These are phyloP conservation scores for Dolichopus griseipennis DNA, from an alignment of 2,888 invertebrate species.

Conservation along the genomic window DNA sequence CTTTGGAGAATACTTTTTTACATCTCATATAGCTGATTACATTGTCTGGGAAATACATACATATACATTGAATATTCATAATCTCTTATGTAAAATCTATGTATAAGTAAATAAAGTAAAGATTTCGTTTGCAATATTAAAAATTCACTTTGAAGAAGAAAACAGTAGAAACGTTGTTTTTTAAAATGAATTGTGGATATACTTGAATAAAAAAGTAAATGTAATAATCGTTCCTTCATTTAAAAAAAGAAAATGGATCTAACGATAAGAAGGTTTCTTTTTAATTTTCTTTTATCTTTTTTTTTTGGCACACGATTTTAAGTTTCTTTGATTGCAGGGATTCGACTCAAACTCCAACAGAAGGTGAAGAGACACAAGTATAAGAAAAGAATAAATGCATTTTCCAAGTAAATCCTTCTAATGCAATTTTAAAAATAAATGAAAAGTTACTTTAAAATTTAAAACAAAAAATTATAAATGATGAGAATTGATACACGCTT, in stretches of 20 bases:
- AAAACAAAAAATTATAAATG: slow-evolving; percentile 4
- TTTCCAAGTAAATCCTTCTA: not conserved
- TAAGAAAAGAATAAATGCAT: not conserved
- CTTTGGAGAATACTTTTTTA: too few relatives aligned
- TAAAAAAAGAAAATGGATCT: not conserved
- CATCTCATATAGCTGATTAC: too few relatives aligned
- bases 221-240: not conserved
- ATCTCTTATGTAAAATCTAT: too few relatives aligned
- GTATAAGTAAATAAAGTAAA: too few relatives aligned
- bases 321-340: not conserved
- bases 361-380: not conserved
- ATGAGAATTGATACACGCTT: not conserved
- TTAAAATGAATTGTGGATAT: not conserved
- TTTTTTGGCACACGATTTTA: not conserved
- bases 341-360: not conserved
- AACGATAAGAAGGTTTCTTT: not conserved
- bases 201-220: not conserved
- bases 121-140: too few relatives aligned
- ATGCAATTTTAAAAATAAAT: not conserved
- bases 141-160: too few relatives aligned
- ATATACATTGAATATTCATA: too few relatives aligned
- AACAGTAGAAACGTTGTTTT: too few relatives aligned
- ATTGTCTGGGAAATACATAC: too few relatives aligned
- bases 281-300: not conserved
- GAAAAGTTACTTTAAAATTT: not conserved